These are phyloP conservation scores for Conus ventricosus DNA, from an alignment of 1,140 invertebrate species.

Conservation along the genomic window DNA sequence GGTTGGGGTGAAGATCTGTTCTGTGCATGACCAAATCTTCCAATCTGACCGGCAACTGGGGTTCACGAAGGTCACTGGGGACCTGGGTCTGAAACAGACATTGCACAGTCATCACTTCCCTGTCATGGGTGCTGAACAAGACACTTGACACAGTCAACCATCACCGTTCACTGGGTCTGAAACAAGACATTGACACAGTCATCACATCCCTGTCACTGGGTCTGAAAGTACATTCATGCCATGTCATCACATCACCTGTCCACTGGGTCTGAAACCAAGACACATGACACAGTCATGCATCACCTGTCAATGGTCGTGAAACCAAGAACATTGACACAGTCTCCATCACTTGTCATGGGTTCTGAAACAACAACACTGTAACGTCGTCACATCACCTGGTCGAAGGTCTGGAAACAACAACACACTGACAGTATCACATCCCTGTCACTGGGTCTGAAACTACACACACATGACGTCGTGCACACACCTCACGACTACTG, in stretches of 20 bases:
- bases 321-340: too few species aligned
- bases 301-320: too few species aligned
- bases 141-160: background rate
- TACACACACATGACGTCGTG: too few species aligned
- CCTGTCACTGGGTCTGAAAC: too few species aligned
- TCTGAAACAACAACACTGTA: too few species aligned
- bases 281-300: background rate
- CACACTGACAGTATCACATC: too few species aligned
- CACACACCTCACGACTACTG: too few species aligned
- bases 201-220: background rate
- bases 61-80: conserved; percentile 64
- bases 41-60: conserved; percentile 49
- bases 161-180: background rate
- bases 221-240: background rate
- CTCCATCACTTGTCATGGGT: too few species aligned
- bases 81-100: conserved; percentile 63
- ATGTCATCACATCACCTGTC: background rate
- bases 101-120: background rate
- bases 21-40: conserved; percentile 66
- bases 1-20: conserved; percentile 58
- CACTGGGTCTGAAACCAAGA: background rate
- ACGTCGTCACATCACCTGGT: too few species aligned
- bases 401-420: too few species aligned
- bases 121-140: background rate
- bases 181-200: background rate